Conservation (phyloP, 2,113 vertebrate species). For the Trachemys scripta region DNA sequence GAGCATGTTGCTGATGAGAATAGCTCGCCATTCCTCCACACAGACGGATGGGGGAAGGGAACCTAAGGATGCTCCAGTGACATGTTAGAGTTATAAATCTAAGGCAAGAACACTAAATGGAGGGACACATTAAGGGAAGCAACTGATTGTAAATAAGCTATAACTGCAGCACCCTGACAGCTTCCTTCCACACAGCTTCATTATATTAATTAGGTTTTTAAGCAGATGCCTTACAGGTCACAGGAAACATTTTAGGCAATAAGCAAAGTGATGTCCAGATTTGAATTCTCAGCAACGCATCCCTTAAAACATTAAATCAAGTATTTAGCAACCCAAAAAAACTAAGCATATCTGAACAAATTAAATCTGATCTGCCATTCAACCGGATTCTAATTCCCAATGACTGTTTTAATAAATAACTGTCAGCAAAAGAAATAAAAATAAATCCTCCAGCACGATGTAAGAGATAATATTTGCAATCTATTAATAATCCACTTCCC, state of each 20-base stretch:
- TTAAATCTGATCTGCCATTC: background rate
- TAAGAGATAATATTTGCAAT: background rate
- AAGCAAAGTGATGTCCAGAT: background rate
- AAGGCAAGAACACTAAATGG: accelerated
- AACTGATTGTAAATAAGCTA: accelerated
- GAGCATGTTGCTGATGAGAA: background rate
- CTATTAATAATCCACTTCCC: accelerated
- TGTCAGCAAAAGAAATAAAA: background rate
- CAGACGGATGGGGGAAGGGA: background rate
- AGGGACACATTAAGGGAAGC: background rate
- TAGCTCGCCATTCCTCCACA: background rate
- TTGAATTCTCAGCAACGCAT: background rate
- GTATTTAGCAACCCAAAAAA: background rate
- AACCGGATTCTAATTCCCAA: background rate
- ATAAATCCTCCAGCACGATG: background rate
- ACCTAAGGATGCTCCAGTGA: background rate
- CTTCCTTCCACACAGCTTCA: background rate
- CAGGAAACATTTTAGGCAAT: background rate
- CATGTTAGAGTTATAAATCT: accelerated
- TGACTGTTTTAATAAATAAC: background rate
- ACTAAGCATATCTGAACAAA: background rate
- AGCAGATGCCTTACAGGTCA: background rate
- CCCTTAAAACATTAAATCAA: background rate
- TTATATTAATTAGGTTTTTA: background rate
- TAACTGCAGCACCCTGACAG: background rate